phyloP scores from a whole-genome alignment of 2,113 vertebrate species.

The Emydura subglobosa region DNA sequence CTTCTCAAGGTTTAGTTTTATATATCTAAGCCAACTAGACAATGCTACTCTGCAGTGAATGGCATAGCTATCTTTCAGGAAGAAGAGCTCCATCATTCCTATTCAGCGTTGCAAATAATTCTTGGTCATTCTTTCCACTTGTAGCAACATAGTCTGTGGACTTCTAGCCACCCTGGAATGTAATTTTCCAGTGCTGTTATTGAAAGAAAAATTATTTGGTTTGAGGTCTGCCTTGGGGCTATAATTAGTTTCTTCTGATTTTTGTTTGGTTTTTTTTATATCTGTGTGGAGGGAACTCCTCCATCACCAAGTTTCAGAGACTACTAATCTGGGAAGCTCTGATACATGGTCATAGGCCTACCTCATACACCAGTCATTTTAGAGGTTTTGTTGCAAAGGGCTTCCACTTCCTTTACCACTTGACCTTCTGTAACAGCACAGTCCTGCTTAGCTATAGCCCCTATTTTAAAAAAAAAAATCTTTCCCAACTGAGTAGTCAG shows the following conservation, averaged over 20 bases:
- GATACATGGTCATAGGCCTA: background rate
- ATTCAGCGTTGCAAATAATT: background rate
- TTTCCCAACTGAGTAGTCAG: background rate
- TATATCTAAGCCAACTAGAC: background rate
- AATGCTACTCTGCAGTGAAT: background rate
- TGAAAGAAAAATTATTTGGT: background rate
- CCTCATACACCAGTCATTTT: background rate
- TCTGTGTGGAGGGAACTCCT: background rate
- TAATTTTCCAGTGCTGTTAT: background rate
- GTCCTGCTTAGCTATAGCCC: background rate
- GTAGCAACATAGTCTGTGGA: background rate
- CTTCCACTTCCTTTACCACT: background rate
- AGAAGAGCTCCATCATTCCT: background rate
- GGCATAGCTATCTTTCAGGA: background rate
- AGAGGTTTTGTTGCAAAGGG: background rate
- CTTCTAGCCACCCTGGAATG: background rate
- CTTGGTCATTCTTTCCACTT: slow-evolving; percentile 14
- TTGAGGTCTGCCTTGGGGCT: background rate
- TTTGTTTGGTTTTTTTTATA: background rate
- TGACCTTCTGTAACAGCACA: background rate
- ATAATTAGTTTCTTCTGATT: background rate
- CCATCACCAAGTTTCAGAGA: background rate
- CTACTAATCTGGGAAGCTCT: background rate
- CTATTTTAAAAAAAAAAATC: background rate
- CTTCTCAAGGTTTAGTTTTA: background rate